These are phyloP conservation scores for Julus scanicus DNA, from an alignment of 2,888 invertebrate genomes.

Conservation along the genomic window DNA sequence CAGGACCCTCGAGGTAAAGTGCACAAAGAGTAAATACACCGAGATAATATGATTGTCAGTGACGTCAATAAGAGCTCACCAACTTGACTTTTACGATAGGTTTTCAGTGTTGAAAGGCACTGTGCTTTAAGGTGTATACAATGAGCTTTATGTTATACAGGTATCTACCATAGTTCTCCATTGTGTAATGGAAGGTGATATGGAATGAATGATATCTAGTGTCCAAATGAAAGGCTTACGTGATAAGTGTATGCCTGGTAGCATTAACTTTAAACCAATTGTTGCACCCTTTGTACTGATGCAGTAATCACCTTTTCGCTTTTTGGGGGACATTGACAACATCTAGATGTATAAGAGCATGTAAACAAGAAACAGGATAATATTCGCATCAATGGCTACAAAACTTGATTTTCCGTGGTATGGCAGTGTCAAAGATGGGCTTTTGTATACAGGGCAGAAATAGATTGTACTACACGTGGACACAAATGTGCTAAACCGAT, in stretches of 20 bases:
- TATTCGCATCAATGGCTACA: not conserved
- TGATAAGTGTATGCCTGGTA: not conserved
- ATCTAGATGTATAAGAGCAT: not conserved
- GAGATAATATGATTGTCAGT: constrained; percentile 25
- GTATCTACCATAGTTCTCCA: not conserved
- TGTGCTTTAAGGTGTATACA: not conserved
- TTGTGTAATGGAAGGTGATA: not conserved
- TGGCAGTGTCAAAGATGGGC: constrained; percentile 14
- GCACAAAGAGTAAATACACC: not conserved
- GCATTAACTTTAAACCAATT: constrained; percentile 34
- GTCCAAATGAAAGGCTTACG: not conserved
- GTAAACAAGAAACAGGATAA: not conserved
- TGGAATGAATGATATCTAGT: not conserved
- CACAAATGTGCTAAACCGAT: constrained; percentile 32
- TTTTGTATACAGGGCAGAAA: not conserved
- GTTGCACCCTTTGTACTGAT: not conserved
- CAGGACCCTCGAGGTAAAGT: not conserved
- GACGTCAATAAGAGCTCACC: constrained; percentile 12
- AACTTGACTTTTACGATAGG: not conserved
- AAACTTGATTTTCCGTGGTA: not conserved
- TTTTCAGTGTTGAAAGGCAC: not conserved
- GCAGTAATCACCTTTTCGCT: not conserved
- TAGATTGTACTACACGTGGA: not conserved
- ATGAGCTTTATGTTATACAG: not conserved
- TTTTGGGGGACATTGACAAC: constrained; percentile 2